Conservation (phyloP, 2,888 invertebrate genomes). For the Archips xylosteana region DNA sequence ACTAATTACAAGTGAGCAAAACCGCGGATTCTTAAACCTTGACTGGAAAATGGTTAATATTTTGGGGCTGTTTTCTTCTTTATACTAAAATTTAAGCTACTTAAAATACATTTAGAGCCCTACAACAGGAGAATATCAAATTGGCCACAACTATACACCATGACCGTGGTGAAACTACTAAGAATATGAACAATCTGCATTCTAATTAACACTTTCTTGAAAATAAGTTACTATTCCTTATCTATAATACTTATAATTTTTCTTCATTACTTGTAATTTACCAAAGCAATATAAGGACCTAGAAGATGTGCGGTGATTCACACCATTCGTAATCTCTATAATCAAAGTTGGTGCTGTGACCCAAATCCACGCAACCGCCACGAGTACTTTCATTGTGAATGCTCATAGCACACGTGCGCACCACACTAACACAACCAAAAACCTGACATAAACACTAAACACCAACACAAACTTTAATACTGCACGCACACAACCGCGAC, state of each 20-base stretch:
- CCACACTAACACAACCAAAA: constrained; percentile 19
- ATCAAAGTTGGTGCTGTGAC: constrained; percentile 84
- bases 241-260: neutral
- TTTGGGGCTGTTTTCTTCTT: too few species aligned
- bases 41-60: too few species aligned
- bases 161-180: too few species aligned
- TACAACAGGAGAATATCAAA: too few species aligned
- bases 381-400: constrained; percentile 84
- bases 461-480: constrained; percentile 9
- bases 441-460: constrained; percentile 7
- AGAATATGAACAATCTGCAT: neutral
- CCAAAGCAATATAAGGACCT: constrained; percentile 33
- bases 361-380: constrained; percentile 81
- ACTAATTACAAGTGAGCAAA: too few species aligned
- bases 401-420: constrained; percentile 57
- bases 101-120: too few species aligned
- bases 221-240: neutral
- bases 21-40: too few species aligned
- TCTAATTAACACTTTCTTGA: neutral
- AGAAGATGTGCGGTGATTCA: constrained; percentile 82
- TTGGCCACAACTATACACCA: too few species aligned
- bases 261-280: neutral
- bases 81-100: too few species aligned
- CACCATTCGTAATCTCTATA: constrained; percentile 82
- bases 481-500: constrained; percentile 56